Conservation (phyloP, 2,888 invertebrate species). For the Tipula lateralis region DNA sequence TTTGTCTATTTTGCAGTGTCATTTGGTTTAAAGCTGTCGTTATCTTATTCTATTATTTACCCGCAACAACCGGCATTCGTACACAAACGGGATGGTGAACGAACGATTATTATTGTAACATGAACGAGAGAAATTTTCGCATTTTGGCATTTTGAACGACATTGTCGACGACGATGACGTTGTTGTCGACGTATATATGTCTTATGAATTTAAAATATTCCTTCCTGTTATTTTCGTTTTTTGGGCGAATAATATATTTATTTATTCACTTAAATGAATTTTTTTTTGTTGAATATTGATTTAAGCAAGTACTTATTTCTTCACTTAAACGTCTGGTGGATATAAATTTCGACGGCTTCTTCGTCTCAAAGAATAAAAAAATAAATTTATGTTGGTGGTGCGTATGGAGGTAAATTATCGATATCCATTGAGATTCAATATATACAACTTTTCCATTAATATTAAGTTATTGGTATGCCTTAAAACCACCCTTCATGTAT, state of each 20-base stretch:
- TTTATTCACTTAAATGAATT: neutral
- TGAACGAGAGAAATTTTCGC: neutral
- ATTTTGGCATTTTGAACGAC: neutral
- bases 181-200: neutral
- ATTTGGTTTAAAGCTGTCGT: neutral
- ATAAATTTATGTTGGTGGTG: neutral
- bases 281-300: constrained; percentile 15
- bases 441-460: neutral
- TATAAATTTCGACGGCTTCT: too few species aligned
- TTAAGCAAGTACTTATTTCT: neutral
- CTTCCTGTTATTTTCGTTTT: neutral
- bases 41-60: neutral
- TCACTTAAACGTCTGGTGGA: neutral
- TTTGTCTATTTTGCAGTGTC: neutral
- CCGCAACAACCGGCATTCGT: neutral
- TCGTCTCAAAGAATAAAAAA: too few species aligned
- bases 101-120: neutral
- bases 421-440: neutral
- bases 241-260: neutral
- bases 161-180: neutral
- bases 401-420: neutral
- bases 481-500: neutral
- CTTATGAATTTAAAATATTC: constrained; percentile 13
- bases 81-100: neutral
- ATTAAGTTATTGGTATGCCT: neutral